Evolutionary conservation across 2,113 vertebrate species (phyloP), one percentile per base, ranked within the genome.

Genomic region (Otocyon megalotis): DNA sequence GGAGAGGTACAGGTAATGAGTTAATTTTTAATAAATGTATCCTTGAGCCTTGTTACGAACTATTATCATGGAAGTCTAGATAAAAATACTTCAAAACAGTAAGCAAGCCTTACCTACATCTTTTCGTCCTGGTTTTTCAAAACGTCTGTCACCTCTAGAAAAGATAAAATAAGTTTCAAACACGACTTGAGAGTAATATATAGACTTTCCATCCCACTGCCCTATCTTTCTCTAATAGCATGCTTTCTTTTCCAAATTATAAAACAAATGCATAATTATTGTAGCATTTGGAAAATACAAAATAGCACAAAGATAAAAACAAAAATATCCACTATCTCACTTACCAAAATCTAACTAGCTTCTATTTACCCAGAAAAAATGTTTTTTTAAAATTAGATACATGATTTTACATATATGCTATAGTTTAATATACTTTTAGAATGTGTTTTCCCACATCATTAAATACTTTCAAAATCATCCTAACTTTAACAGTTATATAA

Each of bases 61-160:
- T 76, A 91, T 1, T 17, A 71, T n/a, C n/a, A 92, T 11, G 20
- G 15, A 81, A 69, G 50, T 89, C 17, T 58, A 93, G 22, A 88
- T 54, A 82, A 43, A 94, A 84, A 54, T 67, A 97, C 83, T 98
- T 95, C 32, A 90, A 95, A 96, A 92, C 72, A 98, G 71, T 87
- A 98, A 98, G 81, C 97, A 99, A 98, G 94, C 93, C 99, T 98
- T 99, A 99, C 99, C 99, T 99, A 99, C 98, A 98, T 99, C 99
- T 99, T 99, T 99, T 98, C 99, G 99, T 98, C 99, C 99, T 98
- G 99, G 99, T 98, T 99, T 99, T 99, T 99, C 99, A 99, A 99
- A 99, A 98, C 99, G 98, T 98, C 99, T 99, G 98, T 99, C 99
- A 98, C 99, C 99, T 99, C 99, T 99, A 97, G 97, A 97, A 98